Percentiles rank a stretch among this genome's conserved stretches.
These are phyloP conservation scores for Philypnodon macrostomus DNA, from an alignment of 2,797 vertebrate genomes.

Conservation along the genomic window DNA sequence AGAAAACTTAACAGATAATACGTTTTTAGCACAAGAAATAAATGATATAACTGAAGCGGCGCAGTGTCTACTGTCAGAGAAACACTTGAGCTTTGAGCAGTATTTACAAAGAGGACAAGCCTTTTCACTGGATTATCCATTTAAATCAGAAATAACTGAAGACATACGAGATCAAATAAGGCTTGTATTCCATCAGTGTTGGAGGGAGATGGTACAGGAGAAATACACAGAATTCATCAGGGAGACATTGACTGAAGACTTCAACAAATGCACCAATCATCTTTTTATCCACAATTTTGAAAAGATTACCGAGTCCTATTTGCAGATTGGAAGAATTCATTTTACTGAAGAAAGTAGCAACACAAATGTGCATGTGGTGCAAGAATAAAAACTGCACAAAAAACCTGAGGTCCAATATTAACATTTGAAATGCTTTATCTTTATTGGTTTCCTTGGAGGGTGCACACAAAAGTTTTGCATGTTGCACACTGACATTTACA, in stretches of 20 bases:
- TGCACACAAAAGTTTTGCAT: constrained; percentile 24
- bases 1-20: constrained; percentile 36
- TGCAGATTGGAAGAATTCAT: constrained; percentile 52
- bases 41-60: constrained; percentile 13
- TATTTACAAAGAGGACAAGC: constrained; percentile 31
- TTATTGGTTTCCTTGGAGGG: constrained; percentile 57
- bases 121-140: constrained; percentile 26
- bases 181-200: constrained; percentile 44
- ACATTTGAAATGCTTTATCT: constrained; percentile 42
- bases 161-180: constrained; percentile 21
- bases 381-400: too few relatives aligned
- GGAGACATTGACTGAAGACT: constrained; percentile 51
- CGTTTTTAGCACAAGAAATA: constrained; percentile 10
- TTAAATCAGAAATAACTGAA: constrained; percentile 24
- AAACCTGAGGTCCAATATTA: neutral
- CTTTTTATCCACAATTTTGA: constrained; percentile 46
- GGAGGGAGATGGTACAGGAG: constrained; percentile 47
- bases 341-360: constrained; percentile 12
- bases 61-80: constrained; percentile 23
- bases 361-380: too few relatives aligned
- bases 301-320: constrained; percentile 19
- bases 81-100: constrained; percentile 9
- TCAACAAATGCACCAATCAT: constrained; percentile 46
- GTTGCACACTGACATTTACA: constrained; percentile 29
- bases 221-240: constrained; percentile 49